Evolutionary conservation across 1,140 invertebrate genomes (phyloP), one percentile per base, ranked within the genome.

Genomic region (Pogonus chalceus): DNA sequence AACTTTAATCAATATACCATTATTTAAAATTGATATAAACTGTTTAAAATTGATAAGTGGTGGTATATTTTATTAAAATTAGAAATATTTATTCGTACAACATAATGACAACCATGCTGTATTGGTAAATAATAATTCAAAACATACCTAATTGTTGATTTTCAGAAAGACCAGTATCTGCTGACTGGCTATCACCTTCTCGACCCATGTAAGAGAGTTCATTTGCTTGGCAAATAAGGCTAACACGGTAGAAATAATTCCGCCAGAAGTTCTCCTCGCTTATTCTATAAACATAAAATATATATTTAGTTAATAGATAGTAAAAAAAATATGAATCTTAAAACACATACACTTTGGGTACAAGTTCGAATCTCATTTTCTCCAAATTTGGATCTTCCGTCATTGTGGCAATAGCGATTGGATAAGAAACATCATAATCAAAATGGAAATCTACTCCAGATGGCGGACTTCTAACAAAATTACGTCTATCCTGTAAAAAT

Each of bases 191-290:
- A 63, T 73, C 70, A 56, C 69, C 72, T 61, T 77, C 74, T 54
- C 73, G 75, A 24, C 78, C 78, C 77, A 85, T 78, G 48, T 83
- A 83, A 47, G 84, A 83, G 35, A 89, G 67, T 69, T 96, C 91
- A 69, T 90, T 92, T 55, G 92, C 94, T 74, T 99, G 96, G 67
- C 94, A 93, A 64, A 99, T 92, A 23, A 99, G 82, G 59, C 91
- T 96, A 56, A 99, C 90, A 67, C 96, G 89, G 76, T 99, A 99
- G 77, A 98, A 98, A 72, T 99, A 99, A 77, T 99, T 99, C 64
- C 92, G 83, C 96, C 96, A 99, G 76, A 99, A 99, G 66, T 88
- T 89, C 74, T 98, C 94, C 77, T 99, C 96, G 65, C 85, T 93
- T 65, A 98, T 91, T 66, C 94, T 97, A 72, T 47, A 78, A 69